These are phyloP conservation scores for Choristoneura rosaceana DNA, from an alignment of 2,888 invertebrate species.

Conservation along the genomic window DNA sequence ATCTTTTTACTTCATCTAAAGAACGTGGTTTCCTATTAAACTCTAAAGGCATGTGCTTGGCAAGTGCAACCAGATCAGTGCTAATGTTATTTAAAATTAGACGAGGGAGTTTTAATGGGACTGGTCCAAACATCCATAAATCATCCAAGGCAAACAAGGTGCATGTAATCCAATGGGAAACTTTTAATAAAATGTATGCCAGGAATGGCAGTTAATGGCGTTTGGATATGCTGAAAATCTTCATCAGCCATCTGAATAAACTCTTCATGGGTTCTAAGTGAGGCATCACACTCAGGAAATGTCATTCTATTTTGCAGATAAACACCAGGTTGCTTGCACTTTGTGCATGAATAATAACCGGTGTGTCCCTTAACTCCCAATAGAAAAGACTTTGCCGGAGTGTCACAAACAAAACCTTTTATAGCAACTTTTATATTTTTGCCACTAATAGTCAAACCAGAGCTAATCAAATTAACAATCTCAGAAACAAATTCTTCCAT, in stretches of 20 bases:
- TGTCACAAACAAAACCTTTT: slow-evolving; percentile 43
- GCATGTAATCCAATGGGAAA: slow-evolving; percentile 46
- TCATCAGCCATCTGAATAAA: slow-evolving; percentile 36
- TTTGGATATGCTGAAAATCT: slow-evolving; percentile 41
- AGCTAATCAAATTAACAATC: slow-evolving; percentile 21
- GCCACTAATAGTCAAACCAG: slow-evolving; percentile 18
- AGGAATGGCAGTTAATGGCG: slow-evolving; percentile 22
- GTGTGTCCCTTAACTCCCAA: slow-evolving; percentile 40
- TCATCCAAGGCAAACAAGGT: slow-evolving; percentile 42
- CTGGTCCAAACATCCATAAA: slow-evolving; percentile 43
- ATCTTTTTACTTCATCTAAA: slow-evolving; percentile 42
- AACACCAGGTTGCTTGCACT: slow-evolving; percentile 39
- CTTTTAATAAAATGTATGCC: slow-evolving; percentile 33
- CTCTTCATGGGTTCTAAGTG: slow-evolving; percentile 33
- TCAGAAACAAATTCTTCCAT: no score
- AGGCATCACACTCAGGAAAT: slow-evolving; percentile 40
- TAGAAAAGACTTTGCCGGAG: slow-evolving; percentile 43
- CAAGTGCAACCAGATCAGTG: slow-evolving; percentile 35
- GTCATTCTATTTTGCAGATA: slow-evolving; percentile 25
- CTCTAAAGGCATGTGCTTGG: slow-evolving; percentile 38
- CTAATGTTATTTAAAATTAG: slow-evolving; percentile 19
- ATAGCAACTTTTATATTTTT: slow-evolving; percentile 23
- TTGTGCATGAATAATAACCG: slow-evolving; percentile 36
- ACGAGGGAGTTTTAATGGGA: slow-evolving; percentile 38
- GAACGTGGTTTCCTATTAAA: slow-evolving; percentile 44